Base-by-base conservation (phyloP, 2,113 vertebrate genomes). In the Xiphophorus hellerii region DNA sequence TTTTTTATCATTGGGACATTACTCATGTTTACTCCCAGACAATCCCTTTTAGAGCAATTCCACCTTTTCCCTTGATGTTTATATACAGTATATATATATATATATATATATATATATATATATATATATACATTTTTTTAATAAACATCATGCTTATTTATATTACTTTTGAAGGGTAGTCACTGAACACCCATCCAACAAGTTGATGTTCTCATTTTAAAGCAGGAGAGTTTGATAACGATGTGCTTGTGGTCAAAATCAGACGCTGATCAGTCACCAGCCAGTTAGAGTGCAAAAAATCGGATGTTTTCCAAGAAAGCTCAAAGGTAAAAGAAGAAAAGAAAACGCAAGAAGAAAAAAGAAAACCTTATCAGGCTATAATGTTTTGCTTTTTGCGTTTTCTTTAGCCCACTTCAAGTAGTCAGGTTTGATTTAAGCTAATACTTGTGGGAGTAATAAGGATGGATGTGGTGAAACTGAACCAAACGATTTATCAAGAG, bases 1-100 rank as follows among this genome's bases (percentile, higher is more conserved):
- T 80, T 69, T 72, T 80, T 28, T 28, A 14, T 75, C 74, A 84
- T 74, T 77, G 78, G 29, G 62, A 63, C 62, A 63, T 66, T 71
- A 68, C 77, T 63, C 30, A 29, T 58, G 33, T 65, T 77, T 54
- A 22, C 54, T n/a, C 69, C 66, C 71, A 72, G 66, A 33, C 22
- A 30, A 31, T 61, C 37, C 31, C 27, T 77, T 48, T 51, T n/a
- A 74, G 29, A 42, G 25, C 78, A 48, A 33, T 63, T 69, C 37
- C 58, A 75, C 37, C 13, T 25, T 71, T 28, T 39, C 75, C 66
- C 72, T 7, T 78, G 62, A 63, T 60, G 29, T 66, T 25, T 33
- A 25, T 11, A 35, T 35, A 0, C 2, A 31, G 0, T 30, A 30
- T 30, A 30, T 30, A 30, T 30, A 30, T 30, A 30, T 33, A 25